Conservation (phyloP, 2,113 vertebrate genomes). For the Notothenia rossii region DNA sequence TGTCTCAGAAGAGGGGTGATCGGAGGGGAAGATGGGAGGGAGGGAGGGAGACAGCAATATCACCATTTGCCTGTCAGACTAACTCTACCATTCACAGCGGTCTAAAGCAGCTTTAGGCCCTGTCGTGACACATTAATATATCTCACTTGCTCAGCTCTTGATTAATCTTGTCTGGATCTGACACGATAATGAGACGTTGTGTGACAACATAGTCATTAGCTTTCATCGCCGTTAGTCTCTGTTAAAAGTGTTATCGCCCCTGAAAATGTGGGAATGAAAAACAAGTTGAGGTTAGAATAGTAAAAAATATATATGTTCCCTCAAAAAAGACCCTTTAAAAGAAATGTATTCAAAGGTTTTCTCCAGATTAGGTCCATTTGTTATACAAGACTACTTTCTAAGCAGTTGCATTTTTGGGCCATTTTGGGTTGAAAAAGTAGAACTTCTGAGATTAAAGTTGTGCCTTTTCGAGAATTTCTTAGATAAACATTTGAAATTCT, state of each 20-base stretch:
- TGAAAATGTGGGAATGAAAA: no score
- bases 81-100: slow-evolving; percentile 9
- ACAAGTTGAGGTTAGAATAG: neutral
- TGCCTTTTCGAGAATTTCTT: no score
- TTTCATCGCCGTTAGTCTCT: slow-evolving; percentile 7
- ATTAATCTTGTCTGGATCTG: slow-evolving; percentile 42
- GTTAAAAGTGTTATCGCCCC: neutral
- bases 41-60: slow-evolving; percentile 42
- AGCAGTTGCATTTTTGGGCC: no score
- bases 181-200: slow-evolving; percentile 26
- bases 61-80: slow-evolving; percentile 59
- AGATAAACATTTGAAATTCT: no score
- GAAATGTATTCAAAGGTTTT: neutral
- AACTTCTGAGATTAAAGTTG: no score
- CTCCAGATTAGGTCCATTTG: neutral
- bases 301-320: neutral
- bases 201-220: neutral
- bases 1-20: slow-evolving; percentile 51
- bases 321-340: neutral
- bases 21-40: slow-evolving; percentile 2
- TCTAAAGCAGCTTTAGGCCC: slow-evolving; percentile 37
- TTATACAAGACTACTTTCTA: no score
- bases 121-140: slow-evolving; percentile 29
- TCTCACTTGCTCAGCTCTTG: slow-evolving; percentile 31
- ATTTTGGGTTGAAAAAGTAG: no score